Base-by-base conservation (phyloP, 2,888 invertebrate genomes). In the Latheticus oryzae region DNA sequence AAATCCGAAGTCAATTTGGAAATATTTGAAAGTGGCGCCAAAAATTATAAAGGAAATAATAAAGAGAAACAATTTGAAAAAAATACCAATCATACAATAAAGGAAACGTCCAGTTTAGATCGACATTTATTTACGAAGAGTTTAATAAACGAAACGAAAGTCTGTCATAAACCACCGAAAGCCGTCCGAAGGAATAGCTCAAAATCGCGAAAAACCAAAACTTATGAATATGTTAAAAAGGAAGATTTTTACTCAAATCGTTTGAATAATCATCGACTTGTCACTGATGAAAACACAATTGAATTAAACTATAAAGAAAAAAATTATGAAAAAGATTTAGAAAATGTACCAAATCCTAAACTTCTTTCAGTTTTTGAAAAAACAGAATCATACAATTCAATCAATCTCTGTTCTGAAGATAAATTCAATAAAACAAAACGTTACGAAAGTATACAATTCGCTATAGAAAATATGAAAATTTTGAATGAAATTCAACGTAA, bases 131-230 rank as follows among this genome's bases (percentile, higher is more conserved):
- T 79, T 51, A 72, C 76, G 5, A 78, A 81, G 76, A 69, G 80
- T 70, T 63, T 80, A 67, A 61, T 75, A 13, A 71, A 71, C 21
- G 76, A 77, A 50, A n/a, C n/a, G n/a, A 77, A 76, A 68, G 86
- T 89, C 0, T 85, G 86, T 0, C 89, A 90, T 65, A 90, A 90
- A 68, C 90, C 89, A 0, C 90, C 89, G 0, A 88, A 89, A 73
- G 87, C 88, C 0, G 83, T 85, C 0, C 83, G 87, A 43, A 79
- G 88, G 26, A 87, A 88, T 4, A 87, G 87, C 2, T 87, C 88
- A 11, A 78, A 76, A 33, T 70, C 66, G 1, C 63, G 74, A 35
- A 76, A 75, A 58, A 69, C 70, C 2, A 75, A 74, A 60, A 78
- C 75, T 0, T 79, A 79, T 60, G 78, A 79, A 50, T 79, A 79